A percentile compares a stretch with the other conserved stretches of the same genome.
These are phyloP conservation scores for Nomada fucata DNA, from an alignment of 2,888 invertebrate species.

Conservation along the genomic window DNA sequence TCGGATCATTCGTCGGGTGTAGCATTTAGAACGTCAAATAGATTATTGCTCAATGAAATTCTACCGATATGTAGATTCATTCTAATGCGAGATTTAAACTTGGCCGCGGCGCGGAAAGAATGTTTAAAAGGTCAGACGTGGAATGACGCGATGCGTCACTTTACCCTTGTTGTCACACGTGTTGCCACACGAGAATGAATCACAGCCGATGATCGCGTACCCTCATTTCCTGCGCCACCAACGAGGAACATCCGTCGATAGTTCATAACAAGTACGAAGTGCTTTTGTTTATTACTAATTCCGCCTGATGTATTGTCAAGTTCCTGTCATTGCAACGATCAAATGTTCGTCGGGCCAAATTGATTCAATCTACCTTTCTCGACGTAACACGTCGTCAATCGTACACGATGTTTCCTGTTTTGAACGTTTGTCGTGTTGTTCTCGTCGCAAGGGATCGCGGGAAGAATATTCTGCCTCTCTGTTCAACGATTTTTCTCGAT, in stretches of 20 bases:
- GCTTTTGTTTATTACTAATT: constrained; percentile 55
- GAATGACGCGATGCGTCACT: neutral
- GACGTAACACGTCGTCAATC: constrained; percentile 4
- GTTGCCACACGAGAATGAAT: constrained; percentile 39
- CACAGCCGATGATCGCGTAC: constrained; percentile 60
- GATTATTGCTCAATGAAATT: too few relatives aligned
- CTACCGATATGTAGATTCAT: neutral
- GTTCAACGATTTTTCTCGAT: neutral
- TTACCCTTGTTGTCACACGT: constrained; percentile 2
- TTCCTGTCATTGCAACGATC: constrained; percentile 60
- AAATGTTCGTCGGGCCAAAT: constrained; percentile 58
- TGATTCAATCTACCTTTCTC: constrained; percentile 53
- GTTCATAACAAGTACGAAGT: constrained; percentile 57
- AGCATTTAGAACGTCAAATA: too few relatives aligned
- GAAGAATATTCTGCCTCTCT: neutral
- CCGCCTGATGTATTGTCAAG: constrained; percentile 59
- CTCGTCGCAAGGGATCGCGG: neutral
- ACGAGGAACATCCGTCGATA: constrained; percentile 77
- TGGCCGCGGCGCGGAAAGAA: neutral
- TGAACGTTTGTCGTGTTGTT: neutral
- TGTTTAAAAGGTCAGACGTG: constrained; percentile 1
- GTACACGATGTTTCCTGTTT: constrained; percentile 28
- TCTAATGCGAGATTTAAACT: neutral
- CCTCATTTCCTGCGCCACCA: constrained; percentile 73
- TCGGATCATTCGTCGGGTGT: too few relatives aligned